phyloP scores from a whole-genome alignment of 2,888 invertebrate species.

The Eupithecia dodoneata region DNA sequence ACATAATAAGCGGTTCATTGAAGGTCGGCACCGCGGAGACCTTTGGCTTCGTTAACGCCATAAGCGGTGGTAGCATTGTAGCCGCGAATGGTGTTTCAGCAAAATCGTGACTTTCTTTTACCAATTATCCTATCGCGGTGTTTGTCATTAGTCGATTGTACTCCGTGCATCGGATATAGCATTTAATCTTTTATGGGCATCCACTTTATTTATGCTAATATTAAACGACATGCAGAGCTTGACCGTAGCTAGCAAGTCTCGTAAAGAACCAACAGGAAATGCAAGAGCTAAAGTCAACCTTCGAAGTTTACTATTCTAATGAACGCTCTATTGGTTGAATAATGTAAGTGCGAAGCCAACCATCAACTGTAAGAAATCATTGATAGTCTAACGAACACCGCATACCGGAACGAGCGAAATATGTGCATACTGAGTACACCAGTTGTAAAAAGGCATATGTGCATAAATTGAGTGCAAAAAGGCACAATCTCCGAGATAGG shows the following conservation, averaged over 20 bases:
- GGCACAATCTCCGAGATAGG: conserved; percentile 81
- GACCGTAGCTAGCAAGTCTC: conserved; percentile 4
- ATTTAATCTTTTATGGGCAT: conserved; percentile 37
- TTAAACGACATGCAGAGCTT: conserved; percentile 22
- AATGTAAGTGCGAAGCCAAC: conserved; percentile 14
- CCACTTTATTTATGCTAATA: conserved; percentile 24
- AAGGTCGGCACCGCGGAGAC: conserved; percentile 60
- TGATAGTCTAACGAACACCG: conserved; percentile 42
- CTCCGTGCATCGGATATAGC: conserved; percentile 31
- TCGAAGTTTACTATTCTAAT: conserved; percentile 1
- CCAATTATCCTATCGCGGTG: conserved; percentile 61
- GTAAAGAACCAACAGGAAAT: conserved; percentile 9
- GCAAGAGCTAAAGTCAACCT: conserved; percentile 6
- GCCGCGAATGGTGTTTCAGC: conserved; percentile 65
- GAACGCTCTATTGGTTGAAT: conserved; percentile 5
- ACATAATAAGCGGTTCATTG: conserved; percentile 62
- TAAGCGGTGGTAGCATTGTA: conserved; percentile 67
- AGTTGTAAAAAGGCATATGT: conserved; percentile 59
- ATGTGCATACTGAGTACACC: conserved; percentile 65
- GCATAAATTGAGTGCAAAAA: conserved; percentile 73
- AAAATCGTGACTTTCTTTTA: conserved; percentile 71
- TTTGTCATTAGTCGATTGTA: conserved; percentile 49
- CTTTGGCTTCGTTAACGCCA: conserved; percentile 70
- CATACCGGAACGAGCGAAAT: conserved; percentile 58
- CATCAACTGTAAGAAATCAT: conserved; percentile 19